A percentile compares a stretch with the other conserved stretches of the same genome.
phyloP scores from a whole-genome alignment of 1,140 invertebrate species.

The Cotesia typhae region DNA sequence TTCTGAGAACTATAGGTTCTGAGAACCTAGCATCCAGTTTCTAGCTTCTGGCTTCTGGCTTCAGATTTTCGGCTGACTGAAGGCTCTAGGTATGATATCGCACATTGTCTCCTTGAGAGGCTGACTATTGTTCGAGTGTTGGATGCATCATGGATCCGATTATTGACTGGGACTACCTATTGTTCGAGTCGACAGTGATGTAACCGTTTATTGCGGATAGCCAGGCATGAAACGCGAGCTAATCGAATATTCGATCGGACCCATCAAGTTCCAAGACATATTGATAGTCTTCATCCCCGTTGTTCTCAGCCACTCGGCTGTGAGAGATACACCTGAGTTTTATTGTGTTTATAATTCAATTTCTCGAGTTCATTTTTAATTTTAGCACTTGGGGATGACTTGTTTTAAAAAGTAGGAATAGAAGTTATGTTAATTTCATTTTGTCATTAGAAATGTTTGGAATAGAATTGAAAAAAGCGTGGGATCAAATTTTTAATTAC shows the following conservation, averaged over 20 bases:
- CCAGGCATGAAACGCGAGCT: slow-evolving; percentile 32
- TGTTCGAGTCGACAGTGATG: slow-evolving; percentile 22
- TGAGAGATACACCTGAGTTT: neutral
- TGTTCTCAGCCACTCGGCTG: neutral
- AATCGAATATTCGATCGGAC: slow-evolving; percentile 37
- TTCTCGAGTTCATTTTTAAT: no score
- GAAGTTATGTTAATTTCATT: no score
- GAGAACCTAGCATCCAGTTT: no score
- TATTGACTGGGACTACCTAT: slow-evolving; percentile 16
- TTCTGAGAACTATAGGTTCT: no score
- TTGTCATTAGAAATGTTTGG: no score
- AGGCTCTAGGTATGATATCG: slow-evolving; percentile 1
- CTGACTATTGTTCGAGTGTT: neutral
- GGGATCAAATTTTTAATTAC: no score
- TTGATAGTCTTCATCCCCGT: neutral
- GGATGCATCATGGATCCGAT: neutral
- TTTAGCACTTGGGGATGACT: no score
- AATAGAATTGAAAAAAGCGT: no score
- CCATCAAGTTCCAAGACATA: slow-evolving; percentile 19
- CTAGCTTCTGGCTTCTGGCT: no score
- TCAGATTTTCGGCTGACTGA: neutral
- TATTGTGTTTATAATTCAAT: no score
- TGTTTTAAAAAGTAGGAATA: no score
- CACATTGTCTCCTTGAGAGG: neutral
- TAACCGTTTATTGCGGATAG: slow-evolving; percentile 35